These are phyloP conservation scores for Sialis lutaria DNA, from an alignment of 2,888 invertebrate species.

Conservation along the genomic window DNA sequence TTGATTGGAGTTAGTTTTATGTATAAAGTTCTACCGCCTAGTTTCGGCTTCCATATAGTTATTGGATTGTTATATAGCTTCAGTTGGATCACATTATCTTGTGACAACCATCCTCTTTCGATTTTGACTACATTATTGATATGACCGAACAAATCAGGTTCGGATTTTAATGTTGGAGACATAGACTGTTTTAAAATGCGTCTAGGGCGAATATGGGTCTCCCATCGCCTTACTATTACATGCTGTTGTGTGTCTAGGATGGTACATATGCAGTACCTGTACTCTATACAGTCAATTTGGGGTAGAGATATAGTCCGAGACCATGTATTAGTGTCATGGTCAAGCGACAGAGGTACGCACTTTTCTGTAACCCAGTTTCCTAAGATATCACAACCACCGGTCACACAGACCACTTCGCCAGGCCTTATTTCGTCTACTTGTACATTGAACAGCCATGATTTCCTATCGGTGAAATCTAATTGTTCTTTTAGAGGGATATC, in stretches of 20 bases:
- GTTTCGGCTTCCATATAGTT: slow-evolving; percentile 54
- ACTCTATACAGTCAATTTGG: slow-evolving; percentile 44
- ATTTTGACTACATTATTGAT: slow-evolving; percentile 37
- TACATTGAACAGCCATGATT: slow-evolving; percentile 33
- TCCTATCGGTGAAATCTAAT: neutral
- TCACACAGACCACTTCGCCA: slow-evolving; percentile 50
- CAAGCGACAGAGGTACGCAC: slow-evolving; percentile 32
- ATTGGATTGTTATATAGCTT: slow-evolving; percentile 69
- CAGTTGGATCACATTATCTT: slow-evolving; percentile 67
- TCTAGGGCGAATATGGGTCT: slow-evolving; percentile 55
- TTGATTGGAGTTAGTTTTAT: slow-evolving; percentile 38
- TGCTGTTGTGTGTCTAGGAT: slow-evolving; percentile 38
- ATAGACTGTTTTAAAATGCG: slow-evolving; percentile 26
- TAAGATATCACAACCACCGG: slow-evolving; percentile 46
- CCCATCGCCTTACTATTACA: slow-evolving; percentile 60
- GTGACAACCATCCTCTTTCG: slow-evolving; percentile 70
- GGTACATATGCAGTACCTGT: slow-evolving; percentile 61
- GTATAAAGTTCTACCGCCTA: slow-evolving; percentile 45
- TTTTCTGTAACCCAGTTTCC: slow-evolving; percentile 53
- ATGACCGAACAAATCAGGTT: slow-evolving; percentile 48
- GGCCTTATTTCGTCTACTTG: slow-evolving; percentile 30
- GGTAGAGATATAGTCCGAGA: slow-evolving; percentile 45
- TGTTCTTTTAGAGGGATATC: slow-evolving; percentile 6
- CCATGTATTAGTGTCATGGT: slow-evolving; percentile 28
- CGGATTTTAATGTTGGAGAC: slow-evolving; percentile 15